Evolutionary conservation across 2,888 invertebrate genomes (phyloP).

Genomic region (Leucophora obtusa): DNA sequence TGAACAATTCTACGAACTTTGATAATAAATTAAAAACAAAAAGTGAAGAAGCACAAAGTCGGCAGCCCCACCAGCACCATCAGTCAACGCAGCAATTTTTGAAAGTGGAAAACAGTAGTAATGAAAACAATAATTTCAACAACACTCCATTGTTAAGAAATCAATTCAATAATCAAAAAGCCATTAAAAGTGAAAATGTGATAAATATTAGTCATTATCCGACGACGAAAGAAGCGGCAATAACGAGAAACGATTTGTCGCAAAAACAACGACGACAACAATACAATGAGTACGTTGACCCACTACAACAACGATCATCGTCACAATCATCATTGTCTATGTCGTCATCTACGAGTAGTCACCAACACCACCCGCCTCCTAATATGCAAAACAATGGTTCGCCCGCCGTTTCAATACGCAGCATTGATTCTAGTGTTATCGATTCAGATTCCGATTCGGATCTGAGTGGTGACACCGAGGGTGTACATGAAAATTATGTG

Average conservation of each 20-base stretch:
- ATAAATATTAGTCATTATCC: conserved; percentile 24
- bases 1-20: conserved; percentile 12
- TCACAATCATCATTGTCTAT: conserved; percentile 26
- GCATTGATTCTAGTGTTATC: conserved; percentile 74
- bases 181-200: conserved; percentile 28
- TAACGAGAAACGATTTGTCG: conserved; percentile 26
- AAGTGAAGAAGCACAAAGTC: conserved; percentile 1
- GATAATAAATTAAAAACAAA: conserved; percentile 31
- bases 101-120: conserved; percentile 12
- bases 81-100: conserved; percentile 1
- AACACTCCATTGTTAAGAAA: conserved; percentile 14
- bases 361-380: conserved; percentile 16
- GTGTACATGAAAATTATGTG: conserved; percentile 70
- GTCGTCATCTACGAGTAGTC: conserved; percentile 36
- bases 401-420: conserved; percentile 74
- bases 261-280: neutral
- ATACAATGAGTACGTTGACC: conserved; percentile 35
- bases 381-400: conserved; percentile 63
- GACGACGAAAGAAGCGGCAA: conserved; percentile 14
- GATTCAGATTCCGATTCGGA: conserved; percentile 75
- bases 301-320: conserved; percentile 13
- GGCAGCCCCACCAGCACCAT: neutral
- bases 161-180: conserved; percentile 24
- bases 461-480: conserved; percentile 68
- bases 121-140: conserved; percentile 11